Evolutionary conservation across 2,888 invertebrate genomes (phyloP).

Genomic region (Ophioninae sp.): DNA sequence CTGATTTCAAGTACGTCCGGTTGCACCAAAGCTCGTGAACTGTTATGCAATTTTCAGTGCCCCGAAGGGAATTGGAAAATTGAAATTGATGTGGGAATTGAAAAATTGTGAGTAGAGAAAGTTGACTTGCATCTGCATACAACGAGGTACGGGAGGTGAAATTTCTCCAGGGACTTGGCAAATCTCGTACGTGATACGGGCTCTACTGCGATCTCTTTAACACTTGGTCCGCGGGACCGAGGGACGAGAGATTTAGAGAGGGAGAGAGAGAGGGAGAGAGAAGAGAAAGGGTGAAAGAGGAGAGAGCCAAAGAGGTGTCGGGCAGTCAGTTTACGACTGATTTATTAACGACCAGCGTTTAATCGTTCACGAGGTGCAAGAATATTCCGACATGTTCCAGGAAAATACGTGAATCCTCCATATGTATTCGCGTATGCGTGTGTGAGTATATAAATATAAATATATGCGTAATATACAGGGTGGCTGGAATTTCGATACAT

Average conservation of each 20-base stretch:
- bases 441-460: background rate
- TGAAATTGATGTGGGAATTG: background rate
- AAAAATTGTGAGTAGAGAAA: background rate
- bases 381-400: constrained; percentile 33
- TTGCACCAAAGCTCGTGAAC: background rate
- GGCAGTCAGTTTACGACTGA: constrained; percentile 56
- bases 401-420: constrained; percentile 28
- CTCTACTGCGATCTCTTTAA: background rate
- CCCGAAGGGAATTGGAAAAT: background rate
- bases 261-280: background rate
- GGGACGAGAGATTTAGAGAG: background rate
- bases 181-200: background rate
- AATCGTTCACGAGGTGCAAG: constrained; percentile 49
- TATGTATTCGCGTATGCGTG: constrained; percentile 8
- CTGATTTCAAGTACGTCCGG: background rate
- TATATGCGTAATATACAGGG: background rate
- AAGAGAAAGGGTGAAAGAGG: constrained; percentile 14
- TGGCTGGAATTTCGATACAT: too few species aligned
- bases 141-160: background rate
- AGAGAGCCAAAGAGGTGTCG: constrained; percentile 30
- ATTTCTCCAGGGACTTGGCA: background rate
- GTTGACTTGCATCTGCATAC: background rate
- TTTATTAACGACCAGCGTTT: constrained; percentile 54
- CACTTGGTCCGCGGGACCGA: background rate
- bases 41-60: background rate